A percentile compares a stretch with the other conserved stretches of the same genome.
Evolutionary conservation across 2,888 invertebrate species (phyloP).

Genomic region (Brachypterus glaber): DNA sequence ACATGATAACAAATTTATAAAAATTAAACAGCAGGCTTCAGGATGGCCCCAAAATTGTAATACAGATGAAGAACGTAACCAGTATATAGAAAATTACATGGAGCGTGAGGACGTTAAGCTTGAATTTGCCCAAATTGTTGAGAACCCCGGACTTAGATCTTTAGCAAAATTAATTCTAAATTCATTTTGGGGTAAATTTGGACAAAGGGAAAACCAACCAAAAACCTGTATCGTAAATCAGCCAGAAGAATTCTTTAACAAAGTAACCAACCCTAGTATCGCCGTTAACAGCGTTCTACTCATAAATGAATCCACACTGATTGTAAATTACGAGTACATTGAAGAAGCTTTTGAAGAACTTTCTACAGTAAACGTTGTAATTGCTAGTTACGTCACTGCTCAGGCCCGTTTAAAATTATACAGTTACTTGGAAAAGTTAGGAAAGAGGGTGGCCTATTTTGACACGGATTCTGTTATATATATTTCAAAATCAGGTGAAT

Average conservation of each 20-base stretch:
- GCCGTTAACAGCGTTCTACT: constrained; percentile 6
- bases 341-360: too few relatives aligned
- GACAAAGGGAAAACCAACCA: constrained; percentile 17
- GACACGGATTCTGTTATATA: constrained; percentile 35
- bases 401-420: too few relatives aligned
- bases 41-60: constrained; percentile 21
- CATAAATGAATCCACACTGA: constrained; percentile 15
- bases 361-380: constrained; percentile 30
- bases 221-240: constrained; percentile 13
- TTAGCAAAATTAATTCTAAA: too few relatives aligned
- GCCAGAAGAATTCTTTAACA: constrained; percentile 7
- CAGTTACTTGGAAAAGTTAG: too few relatives aligned
- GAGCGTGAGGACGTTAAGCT: constrained; percentile 15
- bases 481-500: constrained; percentile 15
- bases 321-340: constrained; percentile 21
- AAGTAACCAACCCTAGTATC: too few relatives aligned
- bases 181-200: too few relatives aligned
- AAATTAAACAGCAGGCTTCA: constrained; percentile 23
- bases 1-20: constrained; percentile 25
- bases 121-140: too few relatives aligned
- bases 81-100: constrained; percentile 16
- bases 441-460: constrained; percentile 28
- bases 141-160: too few relatives aligned
- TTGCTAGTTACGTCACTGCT: too few relatives aligned
- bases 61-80: constrained; percentile 10